Conservation (phyloP, 2,888 invertebrate genomes). For the Pammene fasciana region DNA sequence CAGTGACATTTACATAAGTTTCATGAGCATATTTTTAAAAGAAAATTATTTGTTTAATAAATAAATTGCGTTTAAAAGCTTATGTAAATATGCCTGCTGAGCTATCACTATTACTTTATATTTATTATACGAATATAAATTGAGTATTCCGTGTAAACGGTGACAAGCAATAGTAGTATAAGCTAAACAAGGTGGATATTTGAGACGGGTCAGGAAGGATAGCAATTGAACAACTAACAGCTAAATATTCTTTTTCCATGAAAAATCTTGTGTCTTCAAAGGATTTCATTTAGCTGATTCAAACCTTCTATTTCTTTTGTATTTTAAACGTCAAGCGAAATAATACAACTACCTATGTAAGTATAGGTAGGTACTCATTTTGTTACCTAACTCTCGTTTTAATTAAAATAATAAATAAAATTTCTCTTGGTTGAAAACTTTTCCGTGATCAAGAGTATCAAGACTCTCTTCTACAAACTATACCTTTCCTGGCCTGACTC, state of each 20-base stretch:
- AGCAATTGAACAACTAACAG: neutral
- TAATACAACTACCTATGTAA: no score
- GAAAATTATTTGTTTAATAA: neutral
- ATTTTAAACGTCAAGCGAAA: no score
- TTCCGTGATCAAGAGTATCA: no score
- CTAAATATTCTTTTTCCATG: neutral
- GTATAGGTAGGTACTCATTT: no score
- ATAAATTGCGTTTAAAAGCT: neutral
- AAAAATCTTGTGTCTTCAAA: neutral
- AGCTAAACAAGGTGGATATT: slow-evolving; percentile 15
- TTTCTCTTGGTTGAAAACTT: no score
- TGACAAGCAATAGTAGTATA: slow-evolving; percentile 40
- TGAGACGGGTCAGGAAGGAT: neutral
- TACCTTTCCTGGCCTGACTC: neutral
- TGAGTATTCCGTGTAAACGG: slow-evolving; percentile 29
- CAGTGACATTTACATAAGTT: slow-evolving; percentile 8
- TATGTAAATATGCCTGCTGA: slow-evolving; percentile 5
- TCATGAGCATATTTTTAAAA: neutral
- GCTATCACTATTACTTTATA: neutral
- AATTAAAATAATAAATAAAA: no score
- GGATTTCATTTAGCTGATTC: no score
- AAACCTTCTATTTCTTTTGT: no score
- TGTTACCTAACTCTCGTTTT: no score
- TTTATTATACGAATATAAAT: slow-evolving; percentile 1
- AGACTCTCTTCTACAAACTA: neutral